phyloP scores from a whole-genome alignment of 1,140 invertebrate genomes.

The Aphaenogaster floridana region DNA sequence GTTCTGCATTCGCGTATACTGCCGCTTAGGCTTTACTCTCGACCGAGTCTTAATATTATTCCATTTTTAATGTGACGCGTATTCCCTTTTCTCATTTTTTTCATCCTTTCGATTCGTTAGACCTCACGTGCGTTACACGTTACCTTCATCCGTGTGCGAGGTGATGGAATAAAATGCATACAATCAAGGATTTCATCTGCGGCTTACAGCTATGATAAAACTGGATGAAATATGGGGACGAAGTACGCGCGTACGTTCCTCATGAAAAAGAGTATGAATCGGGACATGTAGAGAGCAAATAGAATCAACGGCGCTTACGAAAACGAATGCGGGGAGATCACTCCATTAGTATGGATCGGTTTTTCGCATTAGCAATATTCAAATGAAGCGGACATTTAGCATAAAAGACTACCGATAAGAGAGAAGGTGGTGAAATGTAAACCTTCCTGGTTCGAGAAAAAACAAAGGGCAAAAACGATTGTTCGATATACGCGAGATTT shows the following conservation, averaged over 20 bases:
- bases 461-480: slow-evolving; percentile 28
- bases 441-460: slow-evolving; percentile 2
- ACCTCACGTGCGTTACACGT: not conserved
- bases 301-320: slow-evolving; percentile 53
- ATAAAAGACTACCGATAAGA: slow-evolving; percentile 82
- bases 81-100: not conserved
- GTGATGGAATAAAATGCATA: slow-evolving; percentile 19
- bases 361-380: slow-evolving; percentile 87
- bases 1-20: not conserved
- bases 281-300: slow-evolving; percentile 47
- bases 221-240: slow-evolving; percentile 11
- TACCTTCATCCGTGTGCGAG: slow-evolving; percentile 1
- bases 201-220: not conserved
- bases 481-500: not conserved
- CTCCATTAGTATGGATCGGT: slow-evolving; percentile 86
- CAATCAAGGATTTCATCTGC: slow-evolving; percentile 6
- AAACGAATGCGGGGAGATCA: slow-evolving; percentile 52
- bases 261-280: slow-evolving; percentile 70
- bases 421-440: slow-evolving; percentile 57
- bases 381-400: slow-evolving; percentile 86
- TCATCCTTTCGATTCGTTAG: not conserved
- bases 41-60: not conserved
- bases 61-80: not conserved
- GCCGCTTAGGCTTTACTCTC: not conserved
- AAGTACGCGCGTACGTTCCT: slow-evolving; percentile 61